phyloP scores from a whole-genome alignment of 2,113 vertebrate species.

The Prochilodus magdalenae region DNA sequence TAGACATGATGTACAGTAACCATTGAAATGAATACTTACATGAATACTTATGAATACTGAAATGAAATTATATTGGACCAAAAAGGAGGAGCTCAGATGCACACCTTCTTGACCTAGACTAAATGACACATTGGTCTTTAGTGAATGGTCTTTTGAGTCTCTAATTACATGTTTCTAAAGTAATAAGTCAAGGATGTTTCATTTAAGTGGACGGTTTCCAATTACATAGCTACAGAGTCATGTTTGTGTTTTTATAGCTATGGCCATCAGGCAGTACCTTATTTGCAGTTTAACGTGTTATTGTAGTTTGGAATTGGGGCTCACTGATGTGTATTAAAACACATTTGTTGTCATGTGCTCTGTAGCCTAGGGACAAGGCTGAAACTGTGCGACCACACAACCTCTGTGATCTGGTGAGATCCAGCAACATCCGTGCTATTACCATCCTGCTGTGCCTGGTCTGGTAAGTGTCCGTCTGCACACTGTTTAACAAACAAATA shows the following conservation, averaged over 20 bases:
- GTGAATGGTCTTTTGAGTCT: no score
- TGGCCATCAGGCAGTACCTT: slow-evolving; percentile 24
- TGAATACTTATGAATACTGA: no score
- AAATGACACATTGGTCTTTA: no score
- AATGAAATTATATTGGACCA: not conserved
- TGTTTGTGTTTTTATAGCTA: slow-evolving; percentile 39
- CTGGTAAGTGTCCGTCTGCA: slow-evolving; percentile 79
- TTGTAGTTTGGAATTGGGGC: not conserved
- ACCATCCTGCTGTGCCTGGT: slow-evolving; percentile 86
- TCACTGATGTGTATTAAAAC: slow-evolving; percentile 29
- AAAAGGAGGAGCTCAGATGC: not conserved
- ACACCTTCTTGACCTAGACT: not conserved
- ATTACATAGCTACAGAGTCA: no score
- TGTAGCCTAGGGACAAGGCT: slow-evolving; percentile 47
- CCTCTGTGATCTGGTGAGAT: slow-evolving; percentile 85
- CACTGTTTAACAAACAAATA: not conserved
- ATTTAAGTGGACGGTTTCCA: no score
- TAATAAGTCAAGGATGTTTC: not conserved
- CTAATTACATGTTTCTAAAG: not conserved
- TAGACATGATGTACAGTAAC: not conserved
- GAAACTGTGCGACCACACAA: slow-evolving; percentile 70
- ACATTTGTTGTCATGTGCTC: slow-evolving; percentile 62
- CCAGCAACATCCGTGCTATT: slow-evolving; percentile 83
- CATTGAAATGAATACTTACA: not conserved
- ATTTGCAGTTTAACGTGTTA: not conserved